Base-by-base conservation (phyloP, 2,888 invertebrate genomes). In the Shargacucullia verbasci region DNA sequence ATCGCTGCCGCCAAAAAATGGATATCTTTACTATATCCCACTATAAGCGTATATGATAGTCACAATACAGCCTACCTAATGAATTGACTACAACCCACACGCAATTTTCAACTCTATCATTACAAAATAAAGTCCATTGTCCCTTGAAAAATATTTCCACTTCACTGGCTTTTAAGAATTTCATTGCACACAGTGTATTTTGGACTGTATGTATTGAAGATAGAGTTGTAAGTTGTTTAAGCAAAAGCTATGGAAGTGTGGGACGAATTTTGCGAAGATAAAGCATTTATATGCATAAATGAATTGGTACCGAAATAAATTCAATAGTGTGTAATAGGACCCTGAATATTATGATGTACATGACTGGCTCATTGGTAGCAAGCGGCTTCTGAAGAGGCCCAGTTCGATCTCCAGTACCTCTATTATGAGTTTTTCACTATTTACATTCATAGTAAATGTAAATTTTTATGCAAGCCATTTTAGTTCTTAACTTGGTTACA, bases 271-370 rank as follows among this genome's bases (percentile, higher is more conserved):
- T 15, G 37, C 33, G 48, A 43, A 59, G 44, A 40, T 69, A 72
- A 59, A 44, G 55, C 45, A 60, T 56, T 73, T 71, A 62, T 38
- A 41, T n/a, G 20, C 43, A 68, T 59, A 73, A 66, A 55, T 29
- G 45, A 48, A 56, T 73, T 65, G 14, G 43, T 40, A 44, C 20
- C 29, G 59, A 60, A 73, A 63, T 74, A 74, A 74, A 73, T 74
- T 72, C 57, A 59, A 63, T 72, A 55, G 10, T 35, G 6, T 25
- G 35, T 43, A 55, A 29, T 29, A 39, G 14, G 25, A 43, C 7
- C 2, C 1, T n/a, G 20, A 35, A 45, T 20, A 56, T 39, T 64
- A 54, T 56, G 48, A 45, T n/a, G n/a, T n/a, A n/a, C n/a, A n/a
- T n/a, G n/a, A n/a, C n/a, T n/a, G n/a, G n/a, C n/a, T n/a, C n/a